Conservation (phyloP, 1,140 invertebrate species). For the Cyclina sinensis region DNA sequence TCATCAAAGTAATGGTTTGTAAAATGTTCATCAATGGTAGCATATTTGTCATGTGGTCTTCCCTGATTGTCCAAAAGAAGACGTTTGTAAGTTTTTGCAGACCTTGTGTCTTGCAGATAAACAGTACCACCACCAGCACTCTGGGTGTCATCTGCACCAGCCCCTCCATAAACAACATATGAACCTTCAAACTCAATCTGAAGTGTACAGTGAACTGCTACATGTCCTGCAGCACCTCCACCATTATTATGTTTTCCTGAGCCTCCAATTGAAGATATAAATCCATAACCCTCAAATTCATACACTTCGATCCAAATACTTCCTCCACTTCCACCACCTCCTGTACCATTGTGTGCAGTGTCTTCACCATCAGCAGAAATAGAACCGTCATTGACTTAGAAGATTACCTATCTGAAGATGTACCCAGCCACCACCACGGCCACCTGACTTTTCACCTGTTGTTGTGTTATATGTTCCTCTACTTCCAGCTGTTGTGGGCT, state of each 20-base stretch:
- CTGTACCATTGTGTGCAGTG: slow-evolving; percentile 45
- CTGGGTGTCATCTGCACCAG: slow-evolving; percentile 57
- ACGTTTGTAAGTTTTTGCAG: slow-evolving; percentile 66
- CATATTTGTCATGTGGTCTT: slow-evolving; percentile 76
- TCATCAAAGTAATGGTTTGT: slow-evolving; percentile 77
- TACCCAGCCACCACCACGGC: slow-evolving; percentile 78
- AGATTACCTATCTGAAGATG: slow-evolving; percentile 72
- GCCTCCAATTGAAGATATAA: slow-evolving; percentile 77
- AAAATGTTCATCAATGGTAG: slow-evolving; percentile 74
- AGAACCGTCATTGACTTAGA: slow-evolving; percentile 78
- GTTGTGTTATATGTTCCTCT: slow-evolving; percentile 59
- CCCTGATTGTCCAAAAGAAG: slow-evolving; percentile 77
- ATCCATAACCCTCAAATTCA: slow-evolving; percentile 78
- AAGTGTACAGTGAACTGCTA: slow-evolving; percentile 74
- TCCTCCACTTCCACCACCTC: slow-evolving; percentile 80
- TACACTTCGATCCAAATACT: slow-evolving; percentile 78
- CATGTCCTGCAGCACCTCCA: slow-evolving; percentile 77
- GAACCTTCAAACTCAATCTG: slow-evolving; percentile 75
- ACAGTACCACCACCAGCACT: slow-evolving; percentile 79
- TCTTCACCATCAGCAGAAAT: slow-evolving; percentile 76
- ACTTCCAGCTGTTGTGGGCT: slow-evolving; percentile 77
- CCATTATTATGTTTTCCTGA: slow-evolving; percentile 70
- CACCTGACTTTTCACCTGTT: slow-evolving; percentile 61
- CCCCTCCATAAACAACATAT: slow-evolving; percentile 74
- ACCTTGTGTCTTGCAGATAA: slow-evolving; percentile 77